Base-by-base conservation (phyloP, 2,888 invertebrate species). In the Torymus aiolomorphi region DNA sequence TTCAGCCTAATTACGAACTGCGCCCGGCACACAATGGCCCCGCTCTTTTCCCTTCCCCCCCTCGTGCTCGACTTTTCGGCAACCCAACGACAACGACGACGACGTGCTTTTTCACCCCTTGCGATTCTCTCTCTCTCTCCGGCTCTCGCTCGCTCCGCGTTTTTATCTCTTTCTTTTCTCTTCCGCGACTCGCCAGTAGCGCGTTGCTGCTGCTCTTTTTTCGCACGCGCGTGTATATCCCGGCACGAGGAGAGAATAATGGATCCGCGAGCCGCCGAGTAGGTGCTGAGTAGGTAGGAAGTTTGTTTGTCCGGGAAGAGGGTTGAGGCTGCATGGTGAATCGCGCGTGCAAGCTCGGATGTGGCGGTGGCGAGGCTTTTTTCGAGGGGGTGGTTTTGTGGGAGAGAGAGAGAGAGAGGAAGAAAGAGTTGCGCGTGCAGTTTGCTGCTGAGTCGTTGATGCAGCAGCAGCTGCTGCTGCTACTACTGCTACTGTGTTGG, bases 221-320 rank as follows among this genome's bases (percentile, higher is more conserved):
- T 18, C 18, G 20, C n/a, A 57, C 24, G 59, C 56, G 63, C n/a
- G 51, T 42, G 57, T 59, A 42, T 65, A 11, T 59, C 31, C 69
- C 24, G 11, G 57, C 31, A 56, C 65, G 54, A 42, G 31, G 63
- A 42, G 63, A 80, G 71, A 80, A 76, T 80, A 76, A 80, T 80
- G 66, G 65, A 5, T 52, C 71, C 42, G 5, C 52, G 49, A 42
- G 11, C 52, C 49, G 57, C 52, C 63, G 52, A 71, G 69, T 77
- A 74, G 76, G 57, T 73, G 80, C 80, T 77, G 76, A 76, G 80
- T 80, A 73, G 76, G 80, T 76, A 71, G 75, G 61, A 76, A 76
- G 79, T 80, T 76, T 76, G 75, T 75, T 79, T 75, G 70, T 56
- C 71, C 65, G 79, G 20, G 63, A 24, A 56, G 54, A 42, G 42